Base-by-base conservation (phyloP, 2,888 invertebrate species). In the Alitta virens region DNA sequence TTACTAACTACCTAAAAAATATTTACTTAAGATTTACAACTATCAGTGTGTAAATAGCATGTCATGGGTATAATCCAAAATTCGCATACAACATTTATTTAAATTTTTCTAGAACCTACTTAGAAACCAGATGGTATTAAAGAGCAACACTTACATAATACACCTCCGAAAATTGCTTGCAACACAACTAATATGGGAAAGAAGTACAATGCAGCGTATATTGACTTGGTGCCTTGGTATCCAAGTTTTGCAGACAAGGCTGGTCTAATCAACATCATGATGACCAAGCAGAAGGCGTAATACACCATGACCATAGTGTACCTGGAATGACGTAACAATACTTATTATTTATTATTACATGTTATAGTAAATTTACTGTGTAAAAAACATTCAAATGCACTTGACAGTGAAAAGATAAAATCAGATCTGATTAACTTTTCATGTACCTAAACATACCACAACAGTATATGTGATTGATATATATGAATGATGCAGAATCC, bases 201-300 rank as follows among this genome's bases (percentile, higher is more conserved):
- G 78, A 96, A 95, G 81, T 97, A 97, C 68, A 97, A 86, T 0
- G 95, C 96, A 56, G 93, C 91, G 82, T 96, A 97, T 65, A 96
- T 89, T 0, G 95, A 91, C 60, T 75, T 76, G 38, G 77, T 76
- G 14, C 82, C 81, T 51, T 71, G 72, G 25, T 72, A 71, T 12
- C 76, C 74, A 62, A 78, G 55, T 85, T 86, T 74, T 38, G 75
- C 70, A 1, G 90, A 87, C 49, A 94, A 81, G 81, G 90, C 84
- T 0, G 94, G 92, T 63, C 96, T 85, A 54, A 94, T 77, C 18
- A 90, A 72, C 70, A 96, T 85, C 86, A 96, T 91, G 72, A 90
- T 85, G 9, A 91, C 78, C 63, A 95, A 84, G 63, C 91, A 89
- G 71, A 94, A 86, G 9, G 90, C 90, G 80, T 95, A 95, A 83